phyloP scores from a whole-genome alignment of 2,888 invertebrate species.

The Scelioninae gen. 1 region DNA sequence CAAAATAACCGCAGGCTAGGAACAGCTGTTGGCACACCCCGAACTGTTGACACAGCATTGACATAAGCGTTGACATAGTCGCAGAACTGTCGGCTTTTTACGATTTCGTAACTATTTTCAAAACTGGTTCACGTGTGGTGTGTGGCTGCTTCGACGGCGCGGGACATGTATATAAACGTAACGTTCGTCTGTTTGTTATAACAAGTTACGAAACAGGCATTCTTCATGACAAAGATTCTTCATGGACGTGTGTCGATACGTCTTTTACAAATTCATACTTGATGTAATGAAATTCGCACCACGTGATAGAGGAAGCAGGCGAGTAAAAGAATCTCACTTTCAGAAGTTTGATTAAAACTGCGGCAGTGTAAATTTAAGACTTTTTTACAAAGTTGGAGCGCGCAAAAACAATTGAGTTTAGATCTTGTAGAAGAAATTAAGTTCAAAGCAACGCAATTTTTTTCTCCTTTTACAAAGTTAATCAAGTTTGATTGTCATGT shows the following conservation, averaged over 20 bases:
- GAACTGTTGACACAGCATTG: slow-evolving; percentile 82
- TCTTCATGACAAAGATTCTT: slow-evolving; percentile 31
- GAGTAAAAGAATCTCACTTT: slow-evolving; percentile 8
- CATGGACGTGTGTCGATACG: neutral
- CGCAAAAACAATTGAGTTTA: neutral
- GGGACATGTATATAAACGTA: slow-evolving; percentile 40
- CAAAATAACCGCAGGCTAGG: slow-evolving; percentile 80
- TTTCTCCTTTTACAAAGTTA: neutral
- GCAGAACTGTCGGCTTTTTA: slow-evolving; percentile 78
- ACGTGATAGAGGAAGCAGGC: neutral
- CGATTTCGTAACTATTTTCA: slow-evolving; percentile 74
- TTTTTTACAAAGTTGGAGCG: neutral
- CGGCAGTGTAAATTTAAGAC: slow-evolving; percentile 2
- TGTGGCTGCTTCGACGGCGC: slow-evolving; percentile 17
- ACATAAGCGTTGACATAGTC: slow-evolving; percentile 84
- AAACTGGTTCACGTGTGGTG: slow-evolving; percentile 51
- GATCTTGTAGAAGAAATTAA: neutral
- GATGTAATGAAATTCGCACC: slow-evolving; percentile 7
- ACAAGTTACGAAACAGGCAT: slow-evolving; percentile 55
- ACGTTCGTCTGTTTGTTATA: slow-evolving; percentile 58
- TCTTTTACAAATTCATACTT: slow-evolving; percentile 22
- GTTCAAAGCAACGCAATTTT: slow-evolving; percentile 1
- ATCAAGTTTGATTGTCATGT: neutral
- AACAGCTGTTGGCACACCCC: slow-evolving; percentile 81
- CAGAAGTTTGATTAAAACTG: slow-evolving; percentile 19